phyloP scores from a whole-genome alignment of 2,113 vertebrate species.

The Odontesthes bonariensis region DNA sequence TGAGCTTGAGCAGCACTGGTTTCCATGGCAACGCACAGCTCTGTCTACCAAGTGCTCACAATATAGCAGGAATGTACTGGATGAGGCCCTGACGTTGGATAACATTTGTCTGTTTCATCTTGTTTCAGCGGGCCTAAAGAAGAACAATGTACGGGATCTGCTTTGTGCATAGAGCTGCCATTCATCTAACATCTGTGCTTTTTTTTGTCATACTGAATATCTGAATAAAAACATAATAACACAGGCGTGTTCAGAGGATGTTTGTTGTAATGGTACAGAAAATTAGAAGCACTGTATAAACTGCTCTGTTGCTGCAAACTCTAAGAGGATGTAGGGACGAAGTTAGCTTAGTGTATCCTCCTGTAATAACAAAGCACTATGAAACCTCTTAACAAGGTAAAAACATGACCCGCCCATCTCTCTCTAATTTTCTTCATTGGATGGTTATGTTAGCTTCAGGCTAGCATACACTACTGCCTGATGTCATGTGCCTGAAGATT shows the following conservation, averaged over 20 bases:
- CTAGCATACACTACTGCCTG: too few species aligned
- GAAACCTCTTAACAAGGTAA: too few species aligned
- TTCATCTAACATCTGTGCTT: slow-evolving; percentile 52
- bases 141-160: slow-evolving; percentile 42
- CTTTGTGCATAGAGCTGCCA: slow-evolving; percentile 45
- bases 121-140: slow-evolving; percentile 30
- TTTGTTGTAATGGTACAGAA: slow-evolving; percentile 2
- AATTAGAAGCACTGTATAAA: neutral
- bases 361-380: neutral
- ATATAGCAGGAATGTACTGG: slow-evolving; percentile 81
- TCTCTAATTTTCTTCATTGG: too few species aligned
- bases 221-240: slow-evolving; percentile 31
- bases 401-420: too few species aligned
- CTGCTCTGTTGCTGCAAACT: neutral
- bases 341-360: too few species aligned
- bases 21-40: slow-evolving; percentile 89
- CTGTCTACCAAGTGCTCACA: slow-evolving; percentile 79
- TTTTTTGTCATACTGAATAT: slow-evolving; percentile 23
- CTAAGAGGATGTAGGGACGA: too few species aligned
- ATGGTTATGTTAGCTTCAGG: too few species aligned
- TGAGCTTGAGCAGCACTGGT: slow-evolving; percentile 86
- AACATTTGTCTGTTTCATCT: slow-evolving; percentile 64
- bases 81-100: slow-evolving; percentile 62
- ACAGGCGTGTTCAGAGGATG: neutral
- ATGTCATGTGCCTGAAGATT: too few species aligned